Conservation (phyloP, 2,888 invertebrate species). For the Dermolepida albohirtum region DNA sequence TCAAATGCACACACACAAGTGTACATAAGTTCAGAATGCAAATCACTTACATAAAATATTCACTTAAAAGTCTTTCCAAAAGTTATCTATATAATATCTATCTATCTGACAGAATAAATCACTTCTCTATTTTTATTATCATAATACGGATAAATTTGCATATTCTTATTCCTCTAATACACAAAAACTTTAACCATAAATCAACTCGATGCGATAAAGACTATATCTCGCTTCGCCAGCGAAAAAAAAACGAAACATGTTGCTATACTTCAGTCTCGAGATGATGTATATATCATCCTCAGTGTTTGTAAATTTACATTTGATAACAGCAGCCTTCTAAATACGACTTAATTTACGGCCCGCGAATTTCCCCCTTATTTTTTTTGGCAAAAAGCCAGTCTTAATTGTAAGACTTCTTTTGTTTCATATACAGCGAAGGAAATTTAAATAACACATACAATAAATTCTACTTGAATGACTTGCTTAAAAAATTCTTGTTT, state of each 20-base stretch:
- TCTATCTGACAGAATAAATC: slow-evolving; percentile 10
- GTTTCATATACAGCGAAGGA: not conserved
- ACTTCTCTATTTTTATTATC: slow-evolving; percentile 5
- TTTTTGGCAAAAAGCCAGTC: slow-evolving; percentile 17
- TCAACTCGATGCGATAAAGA: slow-evolving; percentile 26
- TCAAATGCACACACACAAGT: too few relatives aligned
- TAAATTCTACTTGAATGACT: too few relatives aligned
- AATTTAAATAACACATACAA: too few relatives aligned
- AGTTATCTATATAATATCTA: too few relatives aligned
- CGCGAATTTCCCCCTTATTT: not conserved
- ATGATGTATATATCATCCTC: slow-evolving; percentile 35
- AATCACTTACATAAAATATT: too few relatives aligned
- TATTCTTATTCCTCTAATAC: slow-evolving; percentile 18
- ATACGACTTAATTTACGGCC: slow-evolving; percentile 26
- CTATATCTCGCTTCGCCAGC: slow-evolving; percentile 18
- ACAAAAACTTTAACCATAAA: slow-evolving; percentile 29
- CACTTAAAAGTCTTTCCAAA: not conserved
- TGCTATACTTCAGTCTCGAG: slow-evolving; percentile 10
- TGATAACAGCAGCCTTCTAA: slow-evolving; percentile 28
- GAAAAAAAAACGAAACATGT: slow-evolving; percentile 14
- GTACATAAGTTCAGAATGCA: too few relatives aligned
- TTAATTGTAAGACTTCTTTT: slow-evolving; percentile 1
- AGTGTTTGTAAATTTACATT: slow-evolving; percentile 37
- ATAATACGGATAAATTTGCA: slow-evolving; percentile 18
- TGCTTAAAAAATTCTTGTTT: too few relatives aligned